These are phyloP conservation scores for Octodonta nipae DNA, from an alignment of 2,888 invertebrate species.

Conservation along the genomic window DNA sequence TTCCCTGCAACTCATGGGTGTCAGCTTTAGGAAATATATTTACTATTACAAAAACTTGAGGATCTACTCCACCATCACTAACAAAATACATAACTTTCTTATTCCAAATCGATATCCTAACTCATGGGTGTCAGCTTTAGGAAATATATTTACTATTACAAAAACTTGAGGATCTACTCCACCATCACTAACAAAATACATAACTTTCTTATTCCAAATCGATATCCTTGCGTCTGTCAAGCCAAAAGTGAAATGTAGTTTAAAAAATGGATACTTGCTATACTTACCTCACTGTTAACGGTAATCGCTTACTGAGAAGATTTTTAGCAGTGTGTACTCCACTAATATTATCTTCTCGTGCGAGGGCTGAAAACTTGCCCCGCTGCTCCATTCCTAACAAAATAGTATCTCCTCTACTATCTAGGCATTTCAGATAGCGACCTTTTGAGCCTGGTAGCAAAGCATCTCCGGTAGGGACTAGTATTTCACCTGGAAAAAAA, in stretches of 20 bases:
- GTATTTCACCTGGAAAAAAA: constrained; percentile 43
- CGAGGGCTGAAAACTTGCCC: constrained; percentile 83
- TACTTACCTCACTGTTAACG: constrained; percentile 56
- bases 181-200: no score
- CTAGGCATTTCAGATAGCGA: constrained; percentile 75
- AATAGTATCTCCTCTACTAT: constrained; percentile 70
- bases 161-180: no score
- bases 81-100: no score
- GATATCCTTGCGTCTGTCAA: not conserved
- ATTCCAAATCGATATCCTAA: no score
- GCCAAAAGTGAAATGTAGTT: not conserved
- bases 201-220: no score
- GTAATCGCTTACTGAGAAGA: constrained; percentile 76
- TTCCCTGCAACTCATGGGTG: no score
- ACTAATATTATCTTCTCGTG: constrained; percentile 85
- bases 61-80: no score
- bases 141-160: no score
- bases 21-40: no score
- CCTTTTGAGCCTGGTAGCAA: constrained; percentile 53
- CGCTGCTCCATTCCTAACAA: constrained; percentile 74
- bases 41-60: no score
- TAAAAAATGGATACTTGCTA: not conserved
- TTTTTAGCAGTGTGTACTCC: constrained; percentile 87
- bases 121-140: no score
- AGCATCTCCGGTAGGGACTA: constrained; percentile 64